Evolutionary conservation across 2,888 invertebrate species (phyloP).

Genomic region (Mycalesis mineus): DNA sequence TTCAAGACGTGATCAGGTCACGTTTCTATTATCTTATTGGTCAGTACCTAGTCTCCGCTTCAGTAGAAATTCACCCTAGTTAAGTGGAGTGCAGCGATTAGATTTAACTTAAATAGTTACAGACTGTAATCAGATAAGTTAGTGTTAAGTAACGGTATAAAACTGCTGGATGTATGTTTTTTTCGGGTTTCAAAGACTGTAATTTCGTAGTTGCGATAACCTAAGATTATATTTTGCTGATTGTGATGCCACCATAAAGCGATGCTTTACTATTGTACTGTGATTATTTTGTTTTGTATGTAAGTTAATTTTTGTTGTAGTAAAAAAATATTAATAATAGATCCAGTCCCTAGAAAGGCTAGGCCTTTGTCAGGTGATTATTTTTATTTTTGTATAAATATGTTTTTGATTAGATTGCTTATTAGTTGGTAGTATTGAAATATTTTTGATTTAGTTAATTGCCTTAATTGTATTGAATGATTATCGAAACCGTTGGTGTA

Average conservation of each 20-base stretch:
- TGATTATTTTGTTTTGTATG: constrained; percentile 66
- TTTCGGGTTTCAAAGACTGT: constrained; percentile 11
- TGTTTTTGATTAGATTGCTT: constrained; percentile 27
- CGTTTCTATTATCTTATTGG: no score
- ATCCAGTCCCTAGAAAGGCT: constrained; percentile 36
- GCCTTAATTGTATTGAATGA: background rate
- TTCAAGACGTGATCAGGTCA: no score
- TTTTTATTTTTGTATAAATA: constrained; percentile 44
- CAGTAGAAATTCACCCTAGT: background rate
- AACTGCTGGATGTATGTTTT: background rate
- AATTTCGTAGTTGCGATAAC: background rate
- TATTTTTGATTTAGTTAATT: constrained; percentile 25
- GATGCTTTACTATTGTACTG: constrained; percentile 77
- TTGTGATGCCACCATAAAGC: constrained; percentile 71
- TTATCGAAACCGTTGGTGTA: constrained; percentile 29
- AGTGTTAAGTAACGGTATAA: constrained; percentile 2
- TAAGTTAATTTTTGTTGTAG: constrained; percentile 59
- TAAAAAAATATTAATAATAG: constrained; percentile 34
- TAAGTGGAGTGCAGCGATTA: background rate
- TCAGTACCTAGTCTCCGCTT: background rate
- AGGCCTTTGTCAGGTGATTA: constrained; percentile 55
- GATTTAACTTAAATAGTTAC: background rate
- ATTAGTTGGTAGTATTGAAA: constrained; percentile 25
- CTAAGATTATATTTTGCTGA: constrained; percentile 45
- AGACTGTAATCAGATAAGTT: background rate